A percentile compares a stretch with the other conserved stretches of the same genome.
Conservation (phyloP, 2,888 invertebrate genomes). For the Himalopsyche anomala region DNA sequence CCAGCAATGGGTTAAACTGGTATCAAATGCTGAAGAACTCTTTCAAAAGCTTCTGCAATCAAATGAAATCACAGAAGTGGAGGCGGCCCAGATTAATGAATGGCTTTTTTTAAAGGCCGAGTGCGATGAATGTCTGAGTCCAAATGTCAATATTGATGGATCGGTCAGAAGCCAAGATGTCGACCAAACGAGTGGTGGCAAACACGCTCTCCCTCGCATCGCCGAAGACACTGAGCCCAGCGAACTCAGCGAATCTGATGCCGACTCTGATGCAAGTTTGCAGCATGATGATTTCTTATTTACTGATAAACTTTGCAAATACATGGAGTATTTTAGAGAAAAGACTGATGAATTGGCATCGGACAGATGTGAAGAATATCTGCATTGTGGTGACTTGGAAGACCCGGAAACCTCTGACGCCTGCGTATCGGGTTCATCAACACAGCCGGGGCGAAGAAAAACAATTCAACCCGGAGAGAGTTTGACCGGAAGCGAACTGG, state of each 20-base stretch:
- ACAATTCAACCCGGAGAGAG: constrained; percentile 81
- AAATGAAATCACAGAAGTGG: constrained; percentile 82
- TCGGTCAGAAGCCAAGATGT: constrained; percentile 68
- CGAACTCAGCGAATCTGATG: constrained; percentile 80
- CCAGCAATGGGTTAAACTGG: constrained; percentile 87
- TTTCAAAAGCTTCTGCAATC: constrained; percentile 85
- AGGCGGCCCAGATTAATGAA: constrained; percentile 85
- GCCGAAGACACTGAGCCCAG: constrained; percentile 78
- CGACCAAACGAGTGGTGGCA: constrained; percentile 73
- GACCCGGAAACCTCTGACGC: constrained; percentile 75
- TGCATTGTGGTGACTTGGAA: constrained; percentile 76
- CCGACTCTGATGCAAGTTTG: constrained; percentile 77
- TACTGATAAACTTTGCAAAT: constrained; percentile 83
- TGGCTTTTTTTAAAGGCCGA: constrained; percentile 92
- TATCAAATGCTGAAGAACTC: constrained; percentile 90
- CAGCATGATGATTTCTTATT: constrained; percentile 80
- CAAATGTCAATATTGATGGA: constrained; percentile 69
- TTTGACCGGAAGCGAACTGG: constrained; percentile 78
- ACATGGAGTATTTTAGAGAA: constrained; percentile 83
- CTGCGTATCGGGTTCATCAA: constrained; percentile 70
- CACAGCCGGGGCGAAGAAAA: constrained; percentile 70
- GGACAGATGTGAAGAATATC: constrained; percentile 79
- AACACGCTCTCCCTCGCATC: constrained; percentile 75
- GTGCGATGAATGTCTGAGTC: constrained; percentile 88
- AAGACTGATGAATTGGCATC: constrained; percentile 83